Percentiles rank a stretch among this genome's conserved stretches.
Evolutionary conservation across 2,113 vertebrate species (phyloP).

Genomic region (Vireo altiloquus): DNA sequence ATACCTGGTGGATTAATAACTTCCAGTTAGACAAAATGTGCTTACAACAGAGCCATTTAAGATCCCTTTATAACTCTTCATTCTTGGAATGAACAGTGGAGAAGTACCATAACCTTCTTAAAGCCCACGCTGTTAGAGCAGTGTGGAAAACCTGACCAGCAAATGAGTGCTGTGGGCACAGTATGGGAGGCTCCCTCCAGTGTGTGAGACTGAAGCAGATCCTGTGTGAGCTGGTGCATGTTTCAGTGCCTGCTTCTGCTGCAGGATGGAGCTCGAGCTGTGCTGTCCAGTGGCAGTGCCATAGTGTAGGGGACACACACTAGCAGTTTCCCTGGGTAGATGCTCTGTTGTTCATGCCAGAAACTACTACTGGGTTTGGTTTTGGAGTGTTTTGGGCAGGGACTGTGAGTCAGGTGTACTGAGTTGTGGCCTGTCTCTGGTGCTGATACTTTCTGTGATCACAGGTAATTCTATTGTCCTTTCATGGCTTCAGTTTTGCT

Average conservation of each 20-base stretch:
- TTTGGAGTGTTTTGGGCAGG: neutral
- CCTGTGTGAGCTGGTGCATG: accelerated
- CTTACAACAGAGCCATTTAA: neutral
- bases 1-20: neutral
- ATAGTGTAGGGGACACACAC: accelerated
- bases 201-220: neutral
- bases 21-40: neutral
- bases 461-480: neutral
- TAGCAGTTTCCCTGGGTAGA: neutral
- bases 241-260: neutral
- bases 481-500: neutral
- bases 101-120: neutral
- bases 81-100: neutral
- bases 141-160: neutral
- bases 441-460: neutral
- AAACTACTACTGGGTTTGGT: accelerated
- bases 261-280: neutral
- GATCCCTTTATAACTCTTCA: neutral
- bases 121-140: neutral
- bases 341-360: neutral
- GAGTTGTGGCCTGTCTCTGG: neutral
- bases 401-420: neutral
- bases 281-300: neutral
- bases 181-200: neutral
- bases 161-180: neutral